phyloP scores from a whole-genome alignment of 2,888 invertebrate genomes.

The Drosophila stalkeri region DNA sequence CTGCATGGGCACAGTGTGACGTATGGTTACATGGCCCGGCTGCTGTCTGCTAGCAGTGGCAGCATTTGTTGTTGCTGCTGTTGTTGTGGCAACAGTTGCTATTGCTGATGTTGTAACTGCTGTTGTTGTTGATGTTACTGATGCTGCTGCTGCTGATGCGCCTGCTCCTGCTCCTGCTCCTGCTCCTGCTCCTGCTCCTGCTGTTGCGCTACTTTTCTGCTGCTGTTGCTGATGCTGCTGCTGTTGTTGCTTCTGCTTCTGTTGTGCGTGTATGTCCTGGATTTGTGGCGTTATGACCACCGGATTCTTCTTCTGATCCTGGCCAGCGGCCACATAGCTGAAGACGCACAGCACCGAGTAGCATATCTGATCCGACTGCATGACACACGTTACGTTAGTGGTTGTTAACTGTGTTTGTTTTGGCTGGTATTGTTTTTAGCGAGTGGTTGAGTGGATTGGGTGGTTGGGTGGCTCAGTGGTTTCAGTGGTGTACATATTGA shows the following conservation, averaged over 20 bases:
- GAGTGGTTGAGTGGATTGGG: neutral
- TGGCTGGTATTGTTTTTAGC: conserved; percentile 10
- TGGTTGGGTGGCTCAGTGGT: conserved; percentile 6
- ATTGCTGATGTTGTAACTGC: conserved; percentile 34
- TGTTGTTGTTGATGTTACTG: neutral
- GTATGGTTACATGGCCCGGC: conserved; percentile 73
- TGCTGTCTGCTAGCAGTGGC: conserved; percentile 13
- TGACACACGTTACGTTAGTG: conserved; percentile 35
- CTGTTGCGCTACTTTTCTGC: conserved; percentile 36
- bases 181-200: conserved; percentile 46
- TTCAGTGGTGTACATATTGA: conserved; percentile 2
- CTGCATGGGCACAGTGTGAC: conserved; percentile 84
- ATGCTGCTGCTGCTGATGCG: conserved; percentile 20
- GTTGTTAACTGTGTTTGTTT: conserved; percentile 27
- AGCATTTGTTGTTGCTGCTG: conserved; percentile 36
- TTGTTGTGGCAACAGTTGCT: conserved; percentile 30
- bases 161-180: neutral
- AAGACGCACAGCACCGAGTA: conserved; percentile 99
- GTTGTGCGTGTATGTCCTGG: conserved; percentile 84
- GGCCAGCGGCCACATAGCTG: conserved; percentile 98
- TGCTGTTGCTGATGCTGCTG: conserved; percentile 3
- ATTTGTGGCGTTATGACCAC: conserved; percentile 84
- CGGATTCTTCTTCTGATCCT: conserved; percentile 88
- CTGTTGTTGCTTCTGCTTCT: conserved; percentile 79
- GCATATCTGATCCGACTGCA: conserved; percentile 98